Evolutionary conservation across 1,140 invertebrate species (phyloP), one percentile per base, ranked within the genome.

Genomic region (Pemphigus obesinymphae): DNA sequence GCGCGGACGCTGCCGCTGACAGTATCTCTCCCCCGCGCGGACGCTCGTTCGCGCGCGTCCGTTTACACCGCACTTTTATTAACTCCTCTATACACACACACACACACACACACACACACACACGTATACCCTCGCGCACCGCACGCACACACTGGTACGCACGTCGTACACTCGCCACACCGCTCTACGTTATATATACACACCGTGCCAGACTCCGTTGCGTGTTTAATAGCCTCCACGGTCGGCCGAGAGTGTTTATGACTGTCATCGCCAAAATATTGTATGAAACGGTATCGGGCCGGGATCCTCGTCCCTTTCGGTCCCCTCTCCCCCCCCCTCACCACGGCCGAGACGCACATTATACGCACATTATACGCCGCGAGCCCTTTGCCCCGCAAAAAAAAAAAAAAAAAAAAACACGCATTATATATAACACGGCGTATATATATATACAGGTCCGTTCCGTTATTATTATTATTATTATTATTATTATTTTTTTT

Each of bases 61-160:
- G 48, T 76, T 55, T 73, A 73, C 29, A 61, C n/a, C 55, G 15
- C 68, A 72, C 68, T 72, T 72, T 75, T 75, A 75, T 75, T 75
- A 75, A 75, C 72, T 75, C 72, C 72, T n/a, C n/a, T n/a, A n/a
- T n/a, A n/a, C n/a, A n/a, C n/a, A 26, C 58, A 23, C 58, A 23
- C 58, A 23, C 58, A 26, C 58, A 23, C 58, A 40, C 37, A 40
- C 37, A 10, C 37, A 40, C 37, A 10, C 37, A 11, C 43, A 45
- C 43, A 45, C 43, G 8, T 45, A 11, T 45, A 45, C 8, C 43
- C 13, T 13, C 43, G 2, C 50, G 50, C 31, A 23, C 68, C n/a
- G 0, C 26, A 23, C 72, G 31, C 72, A 10, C 72, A 37, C 50
- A n/a, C n/a, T 43, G n/a, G n/a, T n/a, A n/a, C 37, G 17, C 20